Base-by-base conservation (phyloP, 2,888 invertebrate species). In the Dynastes hyllus region DNA sequence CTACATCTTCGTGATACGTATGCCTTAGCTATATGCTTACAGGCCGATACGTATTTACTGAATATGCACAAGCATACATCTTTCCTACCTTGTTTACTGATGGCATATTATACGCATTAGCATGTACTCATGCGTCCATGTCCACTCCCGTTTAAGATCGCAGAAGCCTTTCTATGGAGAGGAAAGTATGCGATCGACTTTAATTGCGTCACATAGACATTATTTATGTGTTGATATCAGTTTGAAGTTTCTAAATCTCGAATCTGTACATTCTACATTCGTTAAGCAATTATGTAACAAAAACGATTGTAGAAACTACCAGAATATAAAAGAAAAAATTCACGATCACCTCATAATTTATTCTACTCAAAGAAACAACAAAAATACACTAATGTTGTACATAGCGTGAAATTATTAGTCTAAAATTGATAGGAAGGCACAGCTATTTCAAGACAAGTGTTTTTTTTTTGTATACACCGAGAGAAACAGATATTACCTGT, bases 161-260 rank as follows among this genome's bases (percentile, higher is more conserved):
- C 22, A 22, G 22, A 58, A 58, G 6, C 8, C 55, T 58, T 22
- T 58, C 55, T 58, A 58, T 58, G 22, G 29, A 51, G 51, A 69
- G 69, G 66, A 45, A 61, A 65, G 58, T 58, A 76, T 76, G 63
- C 63, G 63, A 76, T 65, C 76, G 70, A 51, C 61, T 71, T 22
- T 78, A 78, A 78, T 78, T 78, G 71, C 73, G 37, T 55, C 78
- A 71, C 65, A n/a, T n/a, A 37, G 27, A 40, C 32, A 37, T 50
- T 76, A 67, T 67, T 76, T 76, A 76, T 76, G 67, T 53, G 58
- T 58, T 73, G 58, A 73, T 73, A 73, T 58, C 40, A 45, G 16
- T 58, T 32, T 55, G 11, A 58, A 55, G 73, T 40, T 40, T 58
- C 58, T 73, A 37, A 73, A 73, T 29, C 63, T 29, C 29, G 32